Base-by-base conservation (phyloP, 92 coral and sea anemone species). In the Meandrina meandrites region DNA sequence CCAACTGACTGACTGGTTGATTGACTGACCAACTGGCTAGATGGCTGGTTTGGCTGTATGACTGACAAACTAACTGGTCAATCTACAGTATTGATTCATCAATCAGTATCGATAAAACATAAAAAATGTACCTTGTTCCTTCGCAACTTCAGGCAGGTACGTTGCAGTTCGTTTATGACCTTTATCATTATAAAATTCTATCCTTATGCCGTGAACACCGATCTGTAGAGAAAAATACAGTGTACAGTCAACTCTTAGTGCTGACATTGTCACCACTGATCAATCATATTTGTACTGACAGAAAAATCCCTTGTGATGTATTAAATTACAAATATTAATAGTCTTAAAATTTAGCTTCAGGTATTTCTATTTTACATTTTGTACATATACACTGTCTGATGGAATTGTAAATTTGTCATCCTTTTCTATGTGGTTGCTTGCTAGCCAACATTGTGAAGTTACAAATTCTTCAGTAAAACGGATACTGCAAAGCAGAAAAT, bases 71-170 rank as follows among this genome's bases (percentile, higher is more conserved):
- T n/a, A n/a, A n/a, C n/a, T n/a, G n/a, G n/a, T n/a, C n/a, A n/a
- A n/a, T n/a, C n/a, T n/a, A n/a, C n/a, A n/a, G n/a, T n/a, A 48
- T 48, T 48, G 53, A 48, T 48, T 48, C 12, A 48, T 48, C 53
- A 7, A 48, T 48, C 53, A 48, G 53, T 48, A 48, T 40, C 2
- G 9, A 48, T 48, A 48, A 7, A 60, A 60, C 68, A 60, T 24
- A 3, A 8, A 60, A 60, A 21, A 32, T 28, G 48, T 83, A 97
- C 99, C 99, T 95, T 97, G 99, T 82, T 97, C 99, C 80, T 92
- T 97, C 40, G 99, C 98, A 75, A 97, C 99, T 84, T 97, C 99
- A 28, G 99, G 99, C 47, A 97, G 96, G 90, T 97, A 97, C 4
- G 99, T 97, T 9, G 99, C 99, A 30, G 99, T 97, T 42, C 98